phyloP scores from a whole-genome alignment of 2,113 vertebrate species.

The Enhydra lutris region DNA sequence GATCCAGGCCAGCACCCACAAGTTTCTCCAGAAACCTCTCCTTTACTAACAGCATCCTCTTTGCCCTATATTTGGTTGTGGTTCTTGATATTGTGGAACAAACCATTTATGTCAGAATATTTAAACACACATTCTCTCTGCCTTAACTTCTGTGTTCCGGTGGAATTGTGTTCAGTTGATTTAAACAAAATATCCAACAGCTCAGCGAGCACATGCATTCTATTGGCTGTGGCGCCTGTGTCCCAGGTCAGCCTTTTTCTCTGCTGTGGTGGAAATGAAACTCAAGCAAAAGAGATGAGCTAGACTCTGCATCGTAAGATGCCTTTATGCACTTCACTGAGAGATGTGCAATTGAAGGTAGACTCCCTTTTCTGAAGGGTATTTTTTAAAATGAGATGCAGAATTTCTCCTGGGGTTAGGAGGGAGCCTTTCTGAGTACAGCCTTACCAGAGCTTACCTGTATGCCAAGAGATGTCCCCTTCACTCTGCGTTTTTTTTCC shows the following conservation, averaged over 20 bases:
- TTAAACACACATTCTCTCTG: neutral
- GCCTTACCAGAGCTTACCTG: neutral
- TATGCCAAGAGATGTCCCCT: neutral
- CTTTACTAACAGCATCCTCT: neutral
- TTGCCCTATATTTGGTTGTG: neutral
- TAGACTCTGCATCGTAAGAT: neutral
- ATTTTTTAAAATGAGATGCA: neutral
- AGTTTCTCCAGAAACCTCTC: neutral
- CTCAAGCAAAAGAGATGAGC: neutral
- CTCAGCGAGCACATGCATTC: neutral
- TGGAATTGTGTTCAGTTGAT: neutral
- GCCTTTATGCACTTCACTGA: neutral
- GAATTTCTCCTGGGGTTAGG: neutral
- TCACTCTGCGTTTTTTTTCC: neutral
- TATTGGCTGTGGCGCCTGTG: neutral
- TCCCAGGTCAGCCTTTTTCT: neutral
- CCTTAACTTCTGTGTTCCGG: neutral
- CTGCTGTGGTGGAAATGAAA: neutral
- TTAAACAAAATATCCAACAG: constrained; percentile 2
- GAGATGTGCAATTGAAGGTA: neutral
- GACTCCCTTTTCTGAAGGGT: neutral
- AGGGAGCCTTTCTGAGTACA: neutral
- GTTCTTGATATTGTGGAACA: neutral
- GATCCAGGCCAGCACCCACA: too few relatives aligned
- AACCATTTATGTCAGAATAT: neutral